Conservation (phyloP, 2,797 vertebrate genomes). For the Helarctos malayanus region DNA sequence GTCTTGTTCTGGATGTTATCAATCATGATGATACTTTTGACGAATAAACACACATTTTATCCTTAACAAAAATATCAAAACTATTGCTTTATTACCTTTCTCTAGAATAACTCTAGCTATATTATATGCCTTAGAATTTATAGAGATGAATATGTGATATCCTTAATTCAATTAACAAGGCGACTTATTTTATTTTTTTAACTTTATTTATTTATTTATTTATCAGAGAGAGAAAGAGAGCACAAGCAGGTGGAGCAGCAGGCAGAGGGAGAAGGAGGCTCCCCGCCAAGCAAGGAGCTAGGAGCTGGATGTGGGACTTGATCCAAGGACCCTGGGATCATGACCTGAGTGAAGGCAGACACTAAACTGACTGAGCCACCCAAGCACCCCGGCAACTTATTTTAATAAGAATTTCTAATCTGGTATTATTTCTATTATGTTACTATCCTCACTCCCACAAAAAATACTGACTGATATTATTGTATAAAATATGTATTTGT, state of each 20-base stretch:
- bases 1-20: not conserved
- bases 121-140: not conserved
- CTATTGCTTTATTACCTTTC: not conserved
- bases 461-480: not conserved
- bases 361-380: no score
- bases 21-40: not conserved
- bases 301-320: no score
- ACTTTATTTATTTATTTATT: no score
- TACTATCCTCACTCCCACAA: not conserved
- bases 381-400: not conserved
- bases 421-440: conserved; percentile 19
- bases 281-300: no score
- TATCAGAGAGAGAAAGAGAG: no score
- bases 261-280: no score
- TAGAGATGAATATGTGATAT: not conserved
- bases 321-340: no score
- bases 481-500: not conserved
- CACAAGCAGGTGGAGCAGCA: no score
- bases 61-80: conserved; percentile 2
- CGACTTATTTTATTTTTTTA: no score
- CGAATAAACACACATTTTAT: conserved; percentile 48
- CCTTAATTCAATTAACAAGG: not conserved
- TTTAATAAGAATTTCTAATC: conserved; percentile 10
- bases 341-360: no score
- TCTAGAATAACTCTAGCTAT: not conserved